phyloP scores from a whole-genome alignment of 2,113 vertebrate species.

The Tenebrosternarchus preto region DNA sequence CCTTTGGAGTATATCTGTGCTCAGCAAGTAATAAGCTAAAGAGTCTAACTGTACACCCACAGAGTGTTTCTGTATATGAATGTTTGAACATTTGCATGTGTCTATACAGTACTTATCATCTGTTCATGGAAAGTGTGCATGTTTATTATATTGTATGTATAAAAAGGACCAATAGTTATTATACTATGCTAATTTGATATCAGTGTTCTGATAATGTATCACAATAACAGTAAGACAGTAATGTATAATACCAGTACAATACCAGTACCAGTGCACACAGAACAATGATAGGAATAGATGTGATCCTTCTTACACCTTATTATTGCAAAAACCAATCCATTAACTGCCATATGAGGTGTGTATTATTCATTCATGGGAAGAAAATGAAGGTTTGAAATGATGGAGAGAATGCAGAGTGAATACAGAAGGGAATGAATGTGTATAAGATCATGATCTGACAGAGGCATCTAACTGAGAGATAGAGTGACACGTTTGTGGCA shows the following conservation, averaged over 20 bases:
- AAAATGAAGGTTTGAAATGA: slow-evolving; percentile 42
- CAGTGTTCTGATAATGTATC: neutral
- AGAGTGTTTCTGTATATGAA: too few species aligned
- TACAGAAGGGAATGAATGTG: slow-evolving; percentile 67
- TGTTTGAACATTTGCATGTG: too few species aligned
- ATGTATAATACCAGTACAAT: neutral
- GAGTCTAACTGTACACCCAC: too few species aligned
- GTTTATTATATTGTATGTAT: too few species aligned
- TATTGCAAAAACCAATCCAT: slow-evolving; percentile 36
- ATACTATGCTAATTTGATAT: slow-evolving; percentile 21
- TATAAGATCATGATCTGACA: slow-evolving; percentile 75
- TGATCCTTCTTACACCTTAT: slow-evolving; percentile 8
- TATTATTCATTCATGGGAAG: slow-evolving; percentile 40
- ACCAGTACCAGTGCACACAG: neutral
- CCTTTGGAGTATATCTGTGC: too few species aligned
- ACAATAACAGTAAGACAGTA: neutral
- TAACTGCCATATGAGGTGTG: slow-evolving; percentile 31
- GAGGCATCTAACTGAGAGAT: slow-evolving; percentile 68
- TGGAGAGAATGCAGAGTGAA: slow-evolving; percentile 37
- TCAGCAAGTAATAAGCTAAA: too few species aligned
- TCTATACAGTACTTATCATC: too few species aligned
- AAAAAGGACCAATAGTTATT: neutral
- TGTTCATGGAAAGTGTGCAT: too few species aligned
- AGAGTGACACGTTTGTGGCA: slow-evolving; percentile 72
- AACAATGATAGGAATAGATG: neutral